Percentiles rank a stretch among this genome's conserved stretches.
These are phyloP conservation scores for Threskiornis aethiopicus DNA, from an alignment of 2,797 vertebrate genomes.

Conservation along the genomic window DNA sequence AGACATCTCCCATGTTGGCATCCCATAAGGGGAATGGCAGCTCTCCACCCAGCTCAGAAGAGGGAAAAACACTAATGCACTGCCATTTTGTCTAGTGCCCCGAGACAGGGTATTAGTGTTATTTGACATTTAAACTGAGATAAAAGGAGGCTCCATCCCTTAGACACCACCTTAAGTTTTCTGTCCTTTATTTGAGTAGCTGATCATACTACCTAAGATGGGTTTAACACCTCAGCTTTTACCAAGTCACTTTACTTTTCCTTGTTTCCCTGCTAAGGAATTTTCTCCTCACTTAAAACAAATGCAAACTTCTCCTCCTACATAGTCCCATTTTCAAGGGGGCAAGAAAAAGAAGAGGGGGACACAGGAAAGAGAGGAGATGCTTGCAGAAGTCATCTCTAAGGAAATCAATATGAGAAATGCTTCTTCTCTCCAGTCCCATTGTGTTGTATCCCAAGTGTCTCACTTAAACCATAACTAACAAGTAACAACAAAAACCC, in stretches of 20 bases:
- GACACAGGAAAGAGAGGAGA: neutral
- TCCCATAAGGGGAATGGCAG: neutral
- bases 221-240: neutral
- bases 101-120: neutral
- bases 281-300: neutral
- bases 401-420: neutral
- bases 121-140: neutral
- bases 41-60: neutral
- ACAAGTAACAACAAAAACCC: neutral
- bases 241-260: neutral
- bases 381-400: neutral
- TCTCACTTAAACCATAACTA: neutral
- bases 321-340: neutral
- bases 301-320: neutral
- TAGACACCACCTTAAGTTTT: neutral
- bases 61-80: neutral
- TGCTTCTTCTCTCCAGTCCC: neutral
- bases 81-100: neutral
- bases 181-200: neutral
- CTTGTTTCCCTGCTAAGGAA: neutral
- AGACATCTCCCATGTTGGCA: neutral
- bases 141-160: neutral
- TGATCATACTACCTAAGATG: neutral
- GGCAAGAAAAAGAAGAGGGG: neutral
- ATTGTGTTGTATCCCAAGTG: neutral